Evolutionary conservation across 2,113 vertebrate species (phyloP), one percentile per base, ranked within the genome.

Genomic region (Poecile atricapillus): DNA sequence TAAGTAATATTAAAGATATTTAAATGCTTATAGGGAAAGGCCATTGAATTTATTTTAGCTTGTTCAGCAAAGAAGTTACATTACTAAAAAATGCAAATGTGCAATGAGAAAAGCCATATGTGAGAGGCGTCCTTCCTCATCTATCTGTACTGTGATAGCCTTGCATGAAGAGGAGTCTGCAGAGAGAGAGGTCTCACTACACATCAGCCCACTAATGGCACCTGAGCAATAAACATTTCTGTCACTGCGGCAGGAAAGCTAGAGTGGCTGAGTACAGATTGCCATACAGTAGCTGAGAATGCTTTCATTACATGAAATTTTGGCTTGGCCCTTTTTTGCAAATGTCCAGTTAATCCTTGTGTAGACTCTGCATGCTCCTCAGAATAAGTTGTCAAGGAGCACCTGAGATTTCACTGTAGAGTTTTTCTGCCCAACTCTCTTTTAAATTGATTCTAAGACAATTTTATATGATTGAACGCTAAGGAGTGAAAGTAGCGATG

Each of bases 201-300:
- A 16, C 4, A 49, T 44, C 27, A 73, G 5, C 11, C 23, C 46
- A 17, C 7, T 16, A 63, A 46, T 22, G 13, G 3, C 23, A 44
- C 9, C 15, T 43, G 62, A 71, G 20, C 22, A 81, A 64, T 8
- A 43, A 37, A 25, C 8, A 7, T 81, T 56, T 80, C 30, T 44
- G 28, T 37, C 81, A 18, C 25, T 43, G 15, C 25, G 67, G 6
- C 39, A 30, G 18, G 7, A n/a, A 74, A 69, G 9, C 5, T 35
- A 47, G 21, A 37, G 4, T 30, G 33, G 12, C 8, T 21, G 18
- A 52, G 21, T 77, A 41, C 11, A 49, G 31, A 49, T 30, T 74
- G 10, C 3, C 27, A 17, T n/a, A 5, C 5, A 65, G 27, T n/a
- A 1, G 0, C 15, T 53, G 56, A 33, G 7, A 7, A 7, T 37